A percentile compares a stretch with the other conserved stretches of the same genome.
Evolutionary conservation across 2,797 vertebrate genomes (phyloP).

Genomic region (Propithecus perrieri): DNA sequence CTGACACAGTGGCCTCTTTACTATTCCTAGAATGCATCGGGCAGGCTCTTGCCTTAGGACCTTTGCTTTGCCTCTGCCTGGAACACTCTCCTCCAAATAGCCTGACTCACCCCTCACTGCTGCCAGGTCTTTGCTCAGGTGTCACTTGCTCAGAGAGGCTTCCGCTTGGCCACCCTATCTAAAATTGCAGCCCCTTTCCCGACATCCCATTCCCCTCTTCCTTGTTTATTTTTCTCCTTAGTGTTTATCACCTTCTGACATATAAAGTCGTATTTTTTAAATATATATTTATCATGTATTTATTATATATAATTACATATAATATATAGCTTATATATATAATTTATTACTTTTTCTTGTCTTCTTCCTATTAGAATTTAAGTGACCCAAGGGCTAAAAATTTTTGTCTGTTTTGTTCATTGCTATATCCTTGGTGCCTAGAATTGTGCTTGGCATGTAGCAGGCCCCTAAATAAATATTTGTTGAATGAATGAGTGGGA

Average conservation of each 20-base stretch:
- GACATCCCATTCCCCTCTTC: background rate
- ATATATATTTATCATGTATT: background rate
- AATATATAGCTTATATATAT: background rate
- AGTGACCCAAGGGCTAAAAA: background rate
- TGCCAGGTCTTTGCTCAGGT: conserved; percentile 48
- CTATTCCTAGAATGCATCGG: conserved; percentile 28
- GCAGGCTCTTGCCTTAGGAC: conserved; percentile 36
- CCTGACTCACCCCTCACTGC: conserved; percentile 58
- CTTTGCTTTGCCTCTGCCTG: conserved; percentile 50
- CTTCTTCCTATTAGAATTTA: conserved; percentile 44
- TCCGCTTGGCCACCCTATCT: background rate
- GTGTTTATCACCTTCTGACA: background rate
- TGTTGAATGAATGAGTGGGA: background rate
- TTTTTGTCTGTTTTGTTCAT: conserved; percentile 29
- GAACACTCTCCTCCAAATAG: conserved; percentile 42
- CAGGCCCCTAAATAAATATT: conserved; percentile 11
- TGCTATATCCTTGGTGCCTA: background rate
- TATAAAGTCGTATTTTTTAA: background rate
- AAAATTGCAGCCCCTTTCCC: background rate
- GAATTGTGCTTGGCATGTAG: background rate
- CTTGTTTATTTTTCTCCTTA: conserved; percentile 49
- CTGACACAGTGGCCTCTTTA: conserved; percentile 69
- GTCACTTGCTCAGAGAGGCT: conserved; percentile 15
- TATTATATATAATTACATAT: background rate
- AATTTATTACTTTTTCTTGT: background rate